A percentile compares a stretch with the other conserved stretches of the same genome.
phyloP scores from a whole-genome alignment of 2,888 invertebrate genomes.

The Epirrita christyi region DNA sequence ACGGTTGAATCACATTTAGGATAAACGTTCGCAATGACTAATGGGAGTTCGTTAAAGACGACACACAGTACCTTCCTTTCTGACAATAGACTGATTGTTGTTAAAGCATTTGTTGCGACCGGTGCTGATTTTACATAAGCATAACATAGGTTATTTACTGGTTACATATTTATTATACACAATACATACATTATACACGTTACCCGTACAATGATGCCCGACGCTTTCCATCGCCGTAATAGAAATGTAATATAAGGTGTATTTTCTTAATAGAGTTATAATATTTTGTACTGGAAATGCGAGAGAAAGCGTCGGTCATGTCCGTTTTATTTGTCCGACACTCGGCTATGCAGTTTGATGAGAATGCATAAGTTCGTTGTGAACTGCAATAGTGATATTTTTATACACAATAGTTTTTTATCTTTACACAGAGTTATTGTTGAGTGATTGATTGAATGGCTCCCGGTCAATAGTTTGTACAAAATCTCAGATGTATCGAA shows the following conservation, averaged over 20 bases:
- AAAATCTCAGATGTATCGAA: conserved; percentile 66
- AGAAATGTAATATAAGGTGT: conserved; percentile 61
- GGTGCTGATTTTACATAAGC: conserved; percentile 80
- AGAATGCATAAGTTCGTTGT: conserved; percentile 39
- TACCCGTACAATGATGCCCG: conserved; percentile 59
- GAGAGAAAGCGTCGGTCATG: conserved; percentile 58
- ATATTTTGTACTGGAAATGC: conserved; percentile 66
- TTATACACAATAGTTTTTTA: conserved; percentile 82
- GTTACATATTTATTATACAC: conserved; percentile 63
- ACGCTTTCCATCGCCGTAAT: conserved; percentile 57
- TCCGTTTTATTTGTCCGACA: conserved; percentile 72
- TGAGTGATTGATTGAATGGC: conserved; percentile 82
- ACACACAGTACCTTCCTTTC: conserved; percentile 76
- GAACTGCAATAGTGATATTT: conserved; percentile 79
- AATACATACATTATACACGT: conserved; percentile 72
- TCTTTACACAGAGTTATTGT: conserved; percentile 83
- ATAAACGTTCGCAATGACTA: conserved; percentile 53
- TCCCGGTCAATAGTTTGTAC: conserved; percentile 82
- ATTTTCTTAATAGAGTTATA: conserved; percentile 77
- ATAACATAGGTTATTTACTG: conserved; percentile 83
- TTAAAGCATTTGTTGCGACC: conserved; percentile 82
- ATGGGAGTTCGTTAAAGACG: conserved; percentile 64
- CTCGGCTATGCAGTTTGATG: conserved; percentile 49
- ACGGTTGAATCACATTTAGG: conserved; percentile 32
- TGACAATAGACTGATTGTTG: conserved; percentile 84